Evolutionary conservation across 2,888 invertebrate species (phyloP).

Genomic region (Mimumesa dahlbomi): DNA sequence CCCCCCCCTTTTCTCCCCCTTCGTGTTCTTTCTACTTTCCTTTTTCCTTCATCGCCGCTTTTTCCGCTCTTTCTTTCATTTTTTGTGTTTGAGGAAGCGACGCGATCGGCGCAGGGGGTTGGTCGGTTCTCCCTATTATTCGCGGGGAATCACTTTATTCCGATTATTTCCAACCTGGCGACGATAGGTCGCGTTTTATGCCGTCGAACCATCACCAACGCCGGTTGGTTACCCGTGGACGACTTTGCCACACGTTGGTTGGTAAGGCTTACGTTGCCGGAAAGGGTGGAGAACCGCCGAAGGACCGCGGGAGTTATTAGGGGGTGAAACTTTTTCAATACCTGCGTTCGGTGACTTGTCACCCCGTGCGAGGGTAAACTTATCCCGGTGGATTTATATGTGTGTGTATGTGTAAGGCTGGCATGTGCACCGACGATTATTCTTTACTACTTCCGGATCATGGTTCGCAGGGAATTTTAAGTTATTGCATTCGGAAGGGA

Average conservation of each 20-base stretch:
- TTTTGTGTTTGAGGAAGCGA: too few relatives aligned
- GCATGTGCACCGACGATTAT: too few relatives aligned
- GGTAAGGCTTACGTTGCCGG: slow-evolving; percentile 23
- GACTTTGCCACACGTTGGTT: too few relatives aligned
- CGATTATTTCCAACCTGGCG: slow-evolving; percentile 72
- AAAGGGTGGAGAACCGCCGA: slow-evolving; percentile 5
- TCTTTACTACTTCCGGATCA: too few relatives aligned
- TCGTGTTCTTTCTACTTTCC: not conserved
- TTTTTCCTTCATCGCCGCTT: not conserved
- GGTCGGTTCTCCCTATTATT: slow-evolving; percentile 64
- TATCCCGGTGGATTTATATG: too few relatives aligned
- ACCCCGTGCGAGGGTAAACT: too few relatives aligned
- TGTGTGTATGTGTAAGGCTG: too few relatives aligned
- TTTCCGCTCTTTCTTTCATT: too few relatives aligned
- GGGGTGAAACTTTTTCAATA: slow-evolving; percentile 30
- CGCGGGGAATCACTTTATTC: slow-evolving; percentile 71
- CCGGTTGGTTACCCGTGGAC: slow-evolving; percentile 22
- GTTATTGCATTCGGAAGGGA: too few relatives aligned
- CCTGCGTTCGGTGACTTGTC: slow-evolving; percentile 4
- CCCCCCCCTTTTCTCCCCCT: not conserved
- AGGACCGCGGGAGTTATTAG: slow-evolving; percentile 37
- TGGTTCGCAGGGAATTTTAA: too few relatives aligned
- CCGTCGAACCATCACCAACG: slow-evolving; percentile 14
- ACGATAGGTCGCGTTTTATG: slow-evolving; percentile 64
- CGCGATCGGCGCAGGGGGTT: slow-evolving; percentile 7